A percentile compares a stretch with the other conserved stretches of the same genome.
Evolutionary conservation across 2,888 invertebrate species (phyloP).

Genomic region (Rhodophaea formosa): DNA sequence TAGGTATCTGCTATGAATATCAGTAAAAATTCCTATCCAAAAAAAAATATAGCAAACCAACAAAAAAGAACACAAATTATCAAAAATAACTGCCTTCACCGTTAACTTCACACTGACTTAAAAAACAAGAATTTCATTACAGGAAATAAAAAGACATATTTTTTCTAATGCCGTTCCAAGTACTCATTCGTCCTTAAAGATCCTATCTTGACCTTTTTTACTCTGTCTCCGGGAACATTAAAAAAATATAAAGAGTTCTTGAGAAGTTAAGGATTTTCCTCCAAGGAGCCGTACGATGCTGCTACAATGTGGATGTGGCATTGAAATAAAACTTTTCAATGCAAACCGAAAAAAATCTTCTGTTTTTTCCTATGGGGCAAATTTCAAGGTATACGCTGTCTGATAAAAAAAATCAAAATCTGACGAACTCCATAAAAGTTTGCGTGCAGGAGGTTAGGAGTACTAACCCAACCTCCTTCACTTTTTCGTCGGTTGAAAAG

Average conservation of each 20-base stretch:
- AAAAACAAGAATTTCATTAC: constrained; percentile 13
- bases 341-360: no score
- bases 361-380: no score
- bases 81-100: not conserved
- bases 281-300: constrained; percentile 1
- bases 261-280: constrained; percentile 53
- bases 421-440: no score
- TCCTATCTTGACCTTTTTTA: constrained; percentile 55
- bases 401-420: no score
- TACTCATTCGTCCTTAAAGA: constrained; percentile 29
- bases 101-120: not conserved
- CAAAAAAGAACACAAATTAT: not conserved
- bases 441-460: no score
- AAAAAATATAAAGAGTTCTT: constrained; percentile 65
- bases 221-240: constrained; percentile 53
- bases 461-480: no score
- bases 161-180: constrained; percentile 37
- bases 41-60: not conserved
- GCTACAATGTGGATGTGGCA: constrained; percentile 37
- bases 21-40: no score
- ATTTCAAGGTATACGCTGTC: no score
- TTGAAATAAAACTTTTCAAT: no score
- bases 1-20: no score
- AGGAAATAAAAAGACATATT: constrained; percentile 27
- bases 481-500: no score